Evolutionary conservation across 2,888 invertebrate genomes (phyloP), one percentile per base, ranked within the genome.

Genomic region (Eupsilia transversa): DNA sequence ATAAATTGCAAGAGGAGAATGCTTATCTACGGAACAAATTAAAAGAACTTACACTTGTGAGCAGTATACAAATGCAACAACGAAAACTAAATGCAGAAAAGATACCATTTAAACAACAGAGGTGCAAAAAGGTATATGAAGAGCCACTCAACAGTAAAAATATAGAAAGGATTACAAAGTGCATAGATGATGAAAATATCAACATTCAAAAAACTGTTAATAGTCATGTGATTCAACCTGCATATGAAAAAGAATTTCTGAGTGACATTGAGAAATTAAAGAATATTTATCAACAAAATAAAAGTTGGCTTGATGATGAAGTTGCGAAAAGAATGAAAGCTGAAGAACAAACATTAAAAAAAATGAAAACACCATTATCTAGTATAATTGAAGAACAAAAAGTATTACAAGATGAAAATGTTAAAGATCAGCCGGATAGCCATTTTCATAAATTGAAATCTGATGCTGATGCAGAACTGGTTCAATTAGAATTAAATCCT

Each of bases 1-100:
- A 96, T 82, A 96, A 96, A 88, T 88, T 96, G 43, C 96, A 96
- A 89, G 96, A 96, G 88, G 96, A 96, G 90, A 96, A 96, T 90
- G 92, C 94, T 69, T 95, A 93, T 87, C 89, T 96, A 80, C 90
- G 95, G 56, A 94, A 88, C 79, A 95, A 95, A 90, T 80, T 96
- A 59, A 96, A 94, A 86, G 96, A 96, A 87, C 84, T 96, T 41
- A 93, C 94, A 66, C 82, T 93, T 57, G 77, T 90, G 14, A 92
- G 88, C 72, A 91, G 89, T 80, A 84, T 91, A 75, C 92, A 93
- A 83, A 86, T 89, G 61, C 90, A 91, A 77, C 91, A 92, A 67
- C 90, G 89, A 80, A 92, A 91, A 88, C 46, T 86, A 27, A 85
- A 86, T 70, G 71, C 86, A 69, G 93, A 93, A 27, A 92, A 88